Conservation (phyloP, 2,113 vertebrate species). For the Serinus canaria region DNA sequence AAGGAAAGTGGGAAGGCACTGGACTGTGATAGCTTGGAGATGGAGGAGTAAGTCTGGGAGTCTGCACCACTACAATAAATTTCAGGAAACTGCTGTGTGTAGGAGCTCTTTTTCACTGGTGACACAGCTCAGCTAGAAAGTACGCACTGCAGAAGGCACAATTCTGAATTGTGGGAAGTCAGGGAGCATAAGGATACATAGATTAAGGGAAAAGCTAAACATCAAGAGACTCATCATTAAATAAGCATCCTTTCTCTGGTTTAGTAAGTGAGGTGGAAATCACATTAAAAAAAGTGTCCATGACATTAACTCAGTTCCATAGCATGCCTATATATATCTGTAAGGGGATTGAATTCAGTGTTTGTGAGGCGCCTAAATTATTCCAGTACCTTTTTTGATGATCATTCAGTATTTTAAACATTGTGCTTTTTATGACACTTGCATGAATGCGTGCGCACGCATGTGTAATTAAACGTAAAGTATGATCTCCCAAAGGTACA, state of each 20-base stretch:
- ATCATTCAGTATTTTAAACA: neutral
- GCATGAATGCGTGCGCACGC: neutral
- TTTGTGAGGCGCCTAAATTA: neutral
- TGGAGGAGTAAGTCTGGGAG: slow-evolving; percentile 16
- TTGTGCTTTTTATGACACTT: neutral
- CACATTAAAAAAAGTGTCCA: neutral
- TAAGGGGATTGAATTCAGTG: neutral
- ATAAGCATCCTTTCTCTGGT: neutral
- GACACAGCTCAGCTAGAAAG: neutral
- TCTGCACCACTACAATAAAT: neutral
- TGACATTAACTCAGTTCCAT: neutral
- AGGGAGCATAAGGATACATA: neutral
- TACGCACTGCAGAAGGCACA: neutral
- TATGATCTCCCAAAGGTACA: neutral
- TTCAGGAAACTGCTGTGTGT: neutral
- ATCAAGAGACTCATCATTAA: neutral
- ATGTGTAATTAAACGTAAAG: neutral
- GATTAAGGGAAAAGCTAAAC: neutral
- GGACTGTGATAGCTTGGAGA: neutral
- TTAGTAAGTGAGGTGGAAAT: neutral
- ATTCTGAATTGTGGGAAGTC: neutral
- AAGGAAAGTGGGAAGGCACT: slow-evolving; percentile 44
- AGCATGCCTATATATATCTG: neutral
- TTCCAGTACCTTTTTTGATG: neutral
- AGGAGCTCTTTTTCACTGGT: neutral